Evolutionary conservation across 2,113 vertebrate species (phyloP).

Genomic region (Eulemur macaco): DNA sequence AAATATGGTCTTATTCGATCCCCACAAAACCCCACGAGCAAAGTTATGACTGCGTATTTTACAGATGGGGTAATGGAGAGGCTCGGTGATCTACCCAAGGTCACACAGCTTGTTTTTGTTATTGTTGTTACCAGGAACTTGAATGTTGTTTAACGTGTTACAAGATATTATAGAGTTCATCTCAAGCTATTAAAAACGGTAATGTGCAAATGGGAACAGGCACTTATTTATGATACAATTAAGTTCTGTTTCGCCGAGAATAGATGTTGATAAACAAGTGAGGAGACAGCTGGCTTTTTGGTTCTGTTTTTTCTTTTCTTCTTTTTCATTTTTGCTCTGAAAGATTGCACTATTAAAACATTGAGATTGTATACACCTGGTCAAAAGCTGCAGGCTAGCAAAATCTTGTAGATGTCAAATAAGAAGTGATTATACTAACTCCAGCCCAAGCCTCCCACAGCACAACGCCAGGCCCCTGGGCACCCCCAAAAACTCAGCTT

Average conservation of each 20-base stretch:
- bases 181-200: not conserved
- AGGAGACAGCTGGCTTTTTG: not conserved
- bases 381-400: constrained; percentile 1
- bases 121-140: not conserved
- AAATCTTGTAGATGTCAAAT: not conserved
- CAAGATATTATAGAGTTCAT: not conserved
- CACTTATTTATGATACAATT: not conserved
- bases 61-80: not conserved
- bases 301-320: not conserved
- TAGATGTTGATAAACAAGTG: not conserved
- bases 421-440: not conserved
- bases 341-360: not conserved
- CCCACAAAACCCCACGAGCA: not conserved
- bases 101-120: not conserved
- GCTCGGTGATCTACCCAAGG: not conserved
- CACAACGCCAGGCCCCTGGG: too few relatives aligned
- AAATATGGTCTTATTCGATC: not conserved
- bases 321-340: not conserved
- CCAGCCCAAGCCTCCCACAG: not conserved
- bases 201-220: not conserved
- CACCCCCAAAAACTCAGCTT: not conserved
- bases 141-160: not conserved
- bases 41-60: not conserved
- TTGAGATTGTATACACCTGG: not conserved
- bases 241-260: not conserved